phyloP scores from a whole-genome alignment of 1,140 invertebrate genomes.

The Physella acuta region DNA sequence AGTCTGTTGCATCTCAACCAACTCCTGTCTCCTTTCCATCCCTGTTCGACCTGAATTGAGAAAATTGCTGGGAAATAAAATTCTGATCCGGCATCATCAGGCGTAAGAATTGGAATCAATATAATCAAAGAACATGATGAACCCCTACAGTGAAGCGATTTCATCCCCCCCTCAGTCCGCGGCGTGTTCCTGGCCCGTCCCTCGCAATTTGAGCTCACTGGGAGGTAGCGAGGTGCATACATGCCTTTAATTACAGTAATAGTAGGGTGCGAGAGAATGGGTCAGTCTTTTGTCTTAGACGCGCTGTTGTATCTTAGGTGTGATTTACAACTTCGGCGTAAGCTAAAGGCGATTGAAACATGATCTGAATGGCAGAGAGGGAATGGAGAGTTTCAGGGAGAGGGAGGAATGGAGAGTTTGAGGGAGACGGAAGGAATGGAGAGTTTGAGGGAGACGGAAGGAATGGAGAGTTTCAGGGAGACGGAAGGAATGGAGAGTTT shows the following conservation, averaged over 20 bases:
- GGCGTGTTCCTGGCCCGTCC: neutral
- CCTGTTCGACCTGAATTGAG: neutral
- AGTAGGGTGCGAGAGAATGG: no score
- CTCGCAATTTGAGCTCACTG: neutral
- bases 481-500: no score
- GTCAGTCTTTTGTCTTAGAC: no score
- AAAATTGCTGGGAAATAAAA: constrained; percentile 17
- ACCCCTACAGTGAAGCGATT: neutral
- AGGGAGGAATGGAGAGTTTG: neutral
- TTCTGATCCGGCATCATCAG: constrained; percentile 15
- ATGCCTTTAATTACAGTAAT: neutral
- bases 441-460: neutral
- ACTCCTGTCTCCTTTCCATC: neutral
- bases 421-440: neutral
- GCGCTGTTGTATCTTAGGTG: no score
- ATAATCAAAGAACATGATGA: neutral
- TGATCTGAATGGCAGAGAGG: neutral
- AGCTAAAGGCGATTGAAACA: neutral
- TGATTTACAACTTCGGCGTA: no score
- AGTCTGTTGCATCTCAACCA: no score
- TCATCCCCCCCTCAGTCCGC: neutral
- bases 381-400: neutral
- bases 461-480: neutral
- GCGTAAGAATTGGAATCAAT: constrained; percentile 16
- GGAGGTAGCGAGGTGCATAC: neutral